Conservation (phyloP, 2,113 vertebrate genomes). For the Cnemophilus loriae region DNA sequence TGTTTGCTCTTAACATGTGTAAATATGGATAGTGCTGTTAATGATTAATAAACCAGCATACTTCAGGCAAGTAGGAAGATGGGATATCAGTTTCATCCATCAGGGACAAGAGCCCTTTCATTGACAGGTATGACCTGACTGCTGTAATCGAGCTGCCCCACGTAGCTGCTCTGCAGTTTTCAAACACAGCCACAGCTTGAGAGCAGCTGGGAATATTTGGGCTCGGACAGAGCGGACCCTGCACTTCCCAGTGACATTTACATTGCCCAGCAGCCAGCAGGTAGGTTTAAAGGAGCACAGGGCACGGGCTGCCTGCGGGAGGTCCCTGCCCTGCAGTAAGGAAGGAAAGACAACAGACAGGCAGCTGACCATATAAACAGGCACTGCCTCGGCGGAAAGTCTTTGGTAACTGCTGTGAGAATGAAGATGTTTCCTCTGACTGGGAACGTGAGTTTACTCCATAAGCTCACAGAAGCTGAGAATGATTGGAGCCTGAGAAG, state of each 20-base stretch:
- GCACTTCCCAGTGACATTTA: not conserved
- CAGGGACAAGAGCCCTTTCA: not conserved
- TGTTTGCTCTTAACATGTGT: not conserved
- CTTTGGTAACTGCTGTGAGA: not conserved
- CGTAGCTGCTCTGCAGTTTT: not conserved
- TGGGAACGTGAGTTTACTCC: rapidly evolving
- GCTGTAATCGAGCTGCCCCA: not conserved
- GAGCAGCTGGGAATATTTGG: constrained; percentile 42
- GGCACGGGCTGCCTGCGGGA: not conserved
- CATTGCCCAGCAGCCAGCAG: constrained; percentile 19
- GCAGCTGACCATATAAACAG: not conserved
- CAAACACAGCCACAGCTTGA: not conserved
- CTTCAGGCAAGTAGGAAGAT: not conserved
- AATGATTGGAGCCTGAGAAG: not conserved
- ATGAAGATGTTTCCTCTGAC: not conserved
- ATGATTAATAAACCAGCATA: not conserved
- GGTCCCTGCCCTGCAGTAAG: constrained; percentile 31
- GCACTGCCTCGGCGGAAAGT: not conserved
- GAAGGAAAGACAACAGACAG: not conserved
- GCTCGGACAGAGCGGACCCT: not conserved
- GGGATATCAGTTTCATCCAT: not conserved
- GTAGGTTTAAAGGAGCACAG: not conserved
- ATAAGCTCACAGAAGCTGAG: not conserved
- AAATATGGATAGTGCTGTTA: not conserved
- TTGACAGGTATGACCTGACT: not conserved